Percentiles rank a stretch among this genome's conserved stretches.
Evolutionary conservation across 2,797 vertebrate genomes (phyloP).

Genomic region (Lagodon rhomboides): DNA sequence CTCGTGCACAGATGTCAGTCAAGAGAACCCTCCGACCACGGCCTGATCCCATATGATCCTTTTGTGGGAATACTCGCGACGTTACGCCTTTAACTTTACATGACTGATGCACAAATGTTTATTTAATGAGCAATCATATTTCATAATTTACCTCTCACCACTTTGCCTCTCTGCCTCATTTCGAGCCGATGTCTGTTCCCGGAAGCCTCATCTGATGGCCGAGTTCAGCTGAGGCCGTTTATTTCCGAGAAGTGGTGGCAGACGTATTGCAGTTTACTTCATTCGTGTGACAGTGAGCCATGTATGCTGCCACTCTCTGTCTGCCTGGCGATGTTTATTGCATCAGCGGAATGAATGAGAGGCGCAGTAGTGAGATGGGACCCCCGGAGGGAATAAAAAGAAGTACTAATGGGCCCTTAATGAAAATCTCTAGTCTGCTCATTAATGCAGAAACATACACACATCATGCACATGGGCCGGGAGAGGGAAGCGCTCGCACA

Average conservation of each 20-base stretch:
- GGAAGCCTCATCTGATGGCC: constrained; percentile 15
- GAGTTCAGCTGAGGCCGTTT: constrained; percentile 32
- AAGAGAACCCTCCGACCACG: constrained; percentile 30
- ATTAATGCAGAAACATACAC: constrained; percentile 69
- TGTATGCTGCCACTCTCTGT: constrained; percentile 35
- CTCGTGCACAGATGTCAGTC: constrained; percentile 36
- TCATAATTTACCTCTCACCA: constrained; percentile 23
- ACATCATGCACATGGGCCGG: constrained; percentile 28
- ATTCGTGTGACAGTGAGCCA: constrained; percentile 42
- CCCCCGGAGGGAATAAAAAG: constrained; percentile 48
- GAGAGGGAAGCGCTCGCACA: not conserved
- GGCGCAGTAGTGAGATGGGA: constrained; percentile 20
- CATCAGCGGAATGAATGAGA: constrained; percentile 64
- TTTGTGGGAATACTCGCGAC: constrained; percentile 15
- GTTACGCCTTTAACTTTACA: constrained; percentile 17
- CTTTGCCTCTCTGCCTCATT: constrained; percentile 23
- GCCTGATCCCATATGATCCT: constrained; percentile 16
- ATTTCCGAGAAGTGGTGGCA: constrained; percentile 14
- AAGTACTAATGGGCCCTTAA: constrained; percentile 72
- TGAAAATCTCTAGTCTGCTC: constrained; percentile 73
- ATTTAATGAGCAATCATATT: constrained; percentile 37
- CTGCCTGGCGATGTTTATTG: constrained; percentile 47
- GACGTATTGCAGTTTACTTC: constrained; percentile 24
- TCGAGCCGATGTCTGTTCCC: constrained; percentile 18
- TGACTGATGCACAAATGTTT: constrained; percentile 14